Base-by-base conservation (phyloP, 2,113 vertebrate species). In the Rana temporaria region DNA sequence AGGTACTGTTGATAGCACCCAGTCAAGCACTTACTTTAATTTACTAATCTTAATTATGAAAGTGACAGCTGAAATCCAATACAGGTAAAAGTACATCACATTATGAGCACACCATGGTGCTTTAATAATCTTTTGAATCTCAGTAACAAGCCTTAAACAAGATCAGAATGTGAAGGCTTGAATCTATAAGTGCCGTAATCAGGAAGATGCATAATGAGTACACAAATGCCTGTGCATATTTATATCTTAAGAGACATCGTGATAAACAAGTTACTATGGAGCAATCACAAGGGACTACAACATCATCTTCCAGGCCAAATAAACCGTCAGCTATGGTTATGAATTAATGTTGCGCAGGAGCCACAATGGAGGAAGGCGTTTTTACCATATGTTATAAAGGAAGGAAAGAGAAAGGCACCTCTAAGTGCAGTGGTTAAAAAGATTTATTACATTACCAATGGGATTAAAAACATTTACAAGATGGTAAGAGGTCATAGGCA, bases 171-270 rank as follows among this genome's bases (percentile, higher is more conserved):
- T 63, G 24, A 9, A 57, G 34, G 24, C 8, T 57, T 30, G 63
- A 19, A 22, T 79, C 14, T 56, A 8, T 68, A 79, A 52, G 77
- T 22, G 24, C 17, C 11, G 79, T 86, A 88, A 90, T 90, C 86
- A 88, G 81, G 85, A 77, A 73, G 85, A 81, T 88, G 87, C 87
- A 87, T 86, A 87, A 78, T 86, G 89, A 90, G 86, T 85, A 86
- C 79, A 88, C 86, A 30, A 30, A 30, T 30, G 84, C 57, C 84
- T 86, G 76, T 84, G 81, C 85, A 85, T 84, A 87, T 87, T 84
- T 85, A 69, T 79, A 20, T 34, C 89, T 82, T 84, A 6, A 55
- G 77, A 78, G 87, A 82, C 85, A 86, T 78, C 52, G 16, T 81
- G 84, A 85, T 63, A 85, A 82, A 85, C 85, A 80, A 88, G 86